Conservation (phyloP, 2,113 vertebrate species). For the Microcebus ravelobensis region DNA sequence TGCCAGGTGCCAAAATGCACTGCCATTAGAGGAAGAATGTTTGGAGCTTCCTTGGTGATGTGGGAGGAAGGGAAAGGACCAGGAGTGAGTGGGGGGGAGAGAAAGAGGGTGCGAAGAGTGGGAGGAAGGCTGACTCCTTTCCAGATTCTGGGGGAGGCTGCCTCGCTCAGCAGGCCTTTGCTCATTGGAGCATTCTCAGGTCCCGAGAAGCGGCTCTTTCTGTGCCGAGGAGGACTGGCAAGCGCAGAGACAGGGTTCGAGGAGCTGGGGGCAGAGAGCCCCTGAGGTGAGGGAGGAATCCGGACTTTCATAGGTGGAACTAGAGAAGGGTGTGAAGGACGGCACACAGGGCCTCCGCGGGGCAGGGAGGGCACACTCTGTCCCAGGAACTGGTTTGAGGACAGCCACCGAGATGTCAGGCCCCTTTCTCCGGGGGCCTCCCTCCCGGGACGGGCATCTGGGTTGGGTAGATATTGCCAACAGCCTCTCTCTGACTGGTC, state of each 20-base stretch:
- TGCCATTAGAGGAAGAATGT: accelerated
- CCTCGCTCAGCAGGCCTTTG: neutral
- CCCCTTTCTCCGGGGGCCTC: accelerated
- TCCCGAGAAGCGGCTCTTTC: neutral
- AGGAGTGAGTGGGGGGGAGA: neutral
- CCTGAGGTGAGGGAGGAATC: neutral
- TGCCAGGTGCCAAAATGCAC: neutral
- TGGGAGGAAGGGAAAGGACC: neutral
- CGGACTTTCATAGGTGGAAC: neutral
- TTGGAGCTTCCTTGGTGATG: neutral
- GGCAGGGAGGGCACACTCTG: neutral
- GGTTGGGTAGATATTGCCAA: neutral
- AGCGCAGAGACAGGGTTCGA: too few species aligned
- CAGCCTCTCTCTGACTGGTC: neutral
- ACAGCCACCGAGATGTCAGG: too few species aligned
- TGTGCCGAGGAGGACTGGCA: too few species aligned
- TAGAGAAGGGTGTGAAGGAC: neutral
- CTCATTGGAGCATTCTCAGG: accelerated
- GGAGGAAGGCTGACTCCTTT: too few species aligned
- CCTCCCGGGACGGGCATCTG: neutral
- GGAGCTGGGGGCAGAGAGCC: neutral
- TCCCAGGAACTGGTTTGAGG: neutral
- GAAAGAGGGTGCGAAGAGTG: accelerated
- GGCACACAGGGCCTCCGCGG: accelerated
- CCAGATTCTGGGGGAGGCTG: too few species aligned